Percentiles rank a stretch among this genome's conserved stretches.
These are phyloP conservation scores for Philaethria dido DNA, from an alignment of 2,888 invertebrate genomes.

Conservation along the genomic window DNA sequence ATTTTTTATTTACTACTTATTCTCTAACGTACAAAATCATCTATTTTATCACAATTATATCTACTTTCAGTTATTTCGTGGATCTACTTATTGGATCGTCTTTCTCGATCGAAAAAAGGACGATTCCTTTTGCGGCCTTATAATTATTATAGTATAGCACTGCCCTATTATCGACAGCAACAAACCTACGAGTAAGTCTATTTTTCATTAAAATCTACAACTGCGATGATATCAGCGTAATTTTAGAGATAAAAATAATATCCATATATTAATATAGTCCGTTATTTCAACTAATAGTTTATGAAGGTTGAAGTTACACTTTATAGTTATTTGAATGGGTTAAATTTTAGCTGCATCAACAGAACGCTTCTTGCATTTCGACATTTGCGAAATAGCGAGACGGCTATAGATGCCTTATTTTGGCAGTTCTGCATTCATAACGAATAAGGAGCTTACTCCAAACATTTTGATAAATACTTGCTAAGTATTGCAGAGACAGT, in stretches of 20 bases:
- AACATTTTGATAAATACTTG: conserved; percentile 21
- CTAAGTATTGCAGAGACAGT: conserved; percentile 20
- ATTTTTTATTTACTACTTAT: too few relatives aligned
- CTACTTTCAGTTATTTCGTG: too few relatives aligned
- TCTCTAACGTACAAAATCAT: too few relatives aligned
- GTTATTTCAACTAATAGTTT: not conserved
- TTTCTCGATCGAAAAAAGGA: too few relatives aligned
- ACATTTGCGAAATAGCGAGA: conserved; percentile 53
- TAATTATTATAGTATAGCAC: too few relatives aligned
- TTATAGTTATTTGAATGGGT: conserved; percentile 9
- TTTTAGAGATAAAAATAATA: not conserved
- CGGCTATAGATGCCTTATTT: conserved; percentile 38
- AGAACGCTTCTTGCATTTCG: conserved; percentile 27
- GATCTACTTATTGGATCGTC: too few relatives aligned
- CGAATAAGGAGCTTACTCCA: conserved; percentile 30
- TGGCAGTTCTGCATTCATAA: conserved; percentile 38
- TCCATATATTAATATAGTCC: not conserved
- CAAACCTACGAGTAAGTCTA: too few relatives aligned
- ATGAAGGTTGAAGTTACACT: not conserved
- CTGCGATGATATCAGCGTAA: too few relatives aligned
- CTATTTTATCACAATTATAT: too few relatives aligned
- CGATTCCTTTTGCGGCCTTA: too few relatives aligned
- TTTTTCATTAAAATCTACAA: too few relatives aligned
- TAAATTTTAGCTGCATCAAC: conserved; percentile 37
- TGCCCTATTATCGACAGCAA: too few relatives aligned